Evolutionary conservation across 2,113 vertebrate genomes (phyloP), one percentile per base, ranked within the genome.

Genomic region (Neolamprologus fasciatus): DNA sequence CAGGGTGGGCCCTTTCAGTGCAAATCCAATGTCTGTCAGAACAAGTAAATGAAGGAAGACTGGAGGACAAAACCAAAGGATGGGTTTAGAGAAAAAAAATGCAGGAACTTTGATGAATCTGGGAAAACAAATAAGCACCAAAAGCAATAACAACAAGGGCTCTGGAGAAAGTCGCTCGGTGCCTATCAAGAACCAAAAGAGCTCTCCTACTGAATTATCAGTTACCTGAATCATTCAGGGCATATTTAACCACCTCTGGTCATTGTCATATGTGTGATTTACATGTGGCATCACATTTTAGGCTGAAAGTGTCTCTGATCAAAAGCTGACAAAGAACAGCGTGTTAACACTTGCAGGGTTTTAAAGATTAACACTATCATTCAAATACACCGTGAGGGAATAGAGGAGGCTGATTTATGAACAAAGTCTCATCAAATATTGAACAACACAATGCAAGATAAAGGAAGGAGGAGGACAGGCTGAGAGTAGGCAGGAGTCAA

Each of bases 381-480:
- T 92, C 89, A 90, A 76, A 90, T 73, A 33, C 23, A 85, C 80
- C 86, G 47, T 10, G 51, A 90, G 88, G 82, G 84, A 92, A 81
- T 35, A 87, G 83, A 86, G 71, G 35, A 80, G 31, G 89, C 63
- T 87, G 92, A 95, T 94, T 93, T 89, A 95, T 95, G 92, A 93
- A 94, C 88, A 93, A 87, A 92, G 83, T 58, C 93, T 95, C 95
- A 93, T 95, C 87, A 94, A 94, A 94, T 93, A 96, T 95, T 95
- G 45, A 96, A 86, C 88, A 91, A 86, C 79, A 85, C 82, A 14
- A 17, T 40, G 86, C 54, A 21, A 90, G 92, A 94, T 90, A 92
- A 68, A 92, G 91, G 86, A 91, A 82, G 81, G 58, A 31, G 47
- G 79, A 54, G 87, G 86, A 90, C 87, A 51, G 58, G 71, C 87